These are phyloP conservation scores for Bicyclus anynana DNA, from an alignment of 1,140 invertebrate genomes.

Conservation along the genomic window DNA sequence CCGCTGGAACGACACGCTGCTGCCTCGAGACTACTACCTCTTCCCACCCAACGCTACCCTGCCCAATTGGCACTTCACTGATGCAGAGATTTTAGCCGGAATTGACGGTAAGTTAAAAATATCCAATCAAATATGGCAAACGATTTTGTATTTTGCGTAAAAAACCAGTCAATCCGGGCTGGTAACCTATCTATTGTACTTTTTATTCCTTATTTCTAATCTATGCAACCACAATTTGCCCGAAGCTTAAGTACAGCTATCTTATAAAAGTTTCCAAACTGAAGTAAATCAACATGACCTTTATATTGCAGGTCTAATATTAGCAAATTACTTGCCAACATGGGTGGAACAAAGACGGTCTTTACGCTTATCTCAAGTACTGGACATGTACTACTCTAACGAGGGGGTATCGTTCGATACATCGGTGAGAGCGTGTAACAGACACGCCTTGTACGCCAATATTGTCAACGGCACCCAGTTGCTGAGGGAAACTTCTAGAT, in stretches of 20 bases:
- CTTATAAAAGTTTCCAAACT: background rate
- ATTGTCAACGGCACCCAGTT: conserved; percentile 59
- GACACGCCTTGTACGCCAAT: conserved; percentile 69
- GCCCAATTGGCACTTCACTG: conserved; percentile 79
- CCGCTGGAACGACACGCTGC: conserved; percentile 81
- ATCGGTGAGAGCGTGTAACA: conserved; percentile 77
- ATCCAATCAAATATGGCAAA: background rate
- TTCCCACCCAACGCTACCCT: conserved; percentile 62
- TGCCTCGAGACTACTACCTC: conserved; percentile 78
- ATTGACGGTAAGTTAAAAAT: conserved; percentile 78
- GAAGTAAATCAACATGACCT: background rate
- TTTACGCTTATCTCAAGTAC: conserved; percentile 80
- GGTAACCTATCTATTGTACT: no score
- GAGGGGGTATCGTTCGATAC: conserved; percentile 78
- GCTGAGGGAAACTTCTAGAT: conserved; percentile 54
- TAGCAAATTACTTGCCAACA: conserved; percentile 75
- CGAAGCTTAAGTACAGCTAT: no score
- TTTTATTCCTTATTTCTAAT: no score
- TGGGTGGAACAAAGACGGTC: conserved; percentile 73
- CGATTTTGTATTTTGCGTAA: no score
- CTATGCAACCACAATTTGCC: no score
- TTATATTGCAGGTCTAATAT: conserved; percentile 77
- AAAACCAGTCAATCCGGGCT: no score
- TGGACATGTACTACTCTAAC: conserved; percentile 84
- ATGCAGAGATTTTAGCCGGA: conserved; percentile 81